phyloP scores from a whole-genome alignment of 2,888 invertebrate species.

The Nipponacmea schrenckii region DNA sequence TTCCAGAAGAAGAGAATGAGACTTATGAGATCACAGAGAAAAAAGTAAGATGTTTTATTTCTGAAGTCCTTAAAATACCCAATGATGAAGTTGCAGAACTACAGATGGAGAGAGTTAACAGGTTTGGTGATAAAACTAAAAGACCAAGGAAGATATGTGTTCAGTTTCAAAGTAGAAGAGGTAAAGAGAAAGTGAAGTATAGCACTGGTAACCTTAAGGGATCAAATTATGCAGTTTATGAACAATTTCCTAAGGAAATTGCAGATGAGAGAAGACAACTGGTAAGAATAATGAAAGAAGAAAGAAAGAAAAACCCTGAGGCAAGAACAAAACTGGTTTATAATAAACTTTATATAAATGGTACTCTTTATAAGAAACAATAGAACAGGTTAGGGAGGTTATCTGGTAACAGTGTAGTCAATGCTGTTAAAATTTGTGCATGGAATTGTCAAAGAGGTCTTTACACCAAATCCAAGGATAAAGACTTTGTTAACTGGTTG shows the following conservation, averaged over 20 bases:
- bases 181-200: background rate
- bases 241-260: background rate
- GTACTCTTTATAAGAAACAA: background rate
- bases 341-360: background rate
- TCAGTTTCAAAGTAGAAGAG: background rate
- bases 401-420: background rate
- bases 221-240: background rate
- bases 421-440: background rate
- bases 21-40: background rate
- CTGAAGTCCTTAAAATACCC: background rate
- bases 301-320: background rate
- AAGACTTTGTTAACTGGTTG: background rate
- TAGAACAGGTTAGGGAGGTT: background rate
- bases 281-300: background rate
- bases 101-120: background rate
- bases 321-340: background rate
- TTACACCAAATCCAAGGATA: background rate
- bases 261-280: background rate
- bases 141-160: background rate
- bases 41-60: background rate
- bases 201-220: background rate
- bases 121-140: background rate
- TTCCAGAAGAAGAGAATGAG: background rate
- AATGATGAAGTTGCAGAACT: background rate
- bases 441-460: slow-evolving; percentile 3